Base-by-base conservation (phyloP, 2,113 vertebrate species). In the Pipa parva region DNA sequence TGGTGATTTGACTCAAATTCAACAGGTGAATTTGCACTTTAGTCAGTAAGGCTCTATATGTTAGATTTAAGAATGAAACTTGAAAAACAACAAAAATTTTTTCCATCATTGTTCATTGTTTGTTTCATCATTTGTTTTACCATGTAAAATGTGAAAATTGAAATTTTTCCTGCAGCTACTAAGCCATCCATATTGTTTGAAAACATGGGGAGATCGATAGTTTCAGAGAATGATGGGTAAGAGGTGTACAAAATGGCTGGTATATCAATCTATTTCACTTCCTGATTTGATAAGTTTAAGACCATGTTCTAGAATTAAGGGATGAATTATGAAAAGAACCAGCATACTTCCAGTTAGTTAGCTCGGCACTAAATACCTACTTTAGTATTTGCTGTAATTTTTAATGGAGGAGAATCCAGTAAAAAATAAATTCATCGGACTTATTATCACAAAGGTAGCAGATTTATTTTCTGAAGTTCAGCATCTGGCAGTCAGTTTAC, bases 331-430 rank as follows among this genome's bases (percentile, higher is more conserved):
- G 48, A 60, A 12, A 36, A 17, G 22, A 45, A 52, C 20, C 22
- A 61, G 24, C 25, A 21, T 37, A 26, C 10, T 29, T 20, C 10
- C 55, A 10, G 50, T 68, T 68, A 59, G 50, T 60, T 69, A 61
- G 57, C 59, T 54, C 66, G 22, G 58, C 26, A 29, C 33, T 69
- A 61, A 60, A 60, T 54, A 33, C 26, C 21, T 11, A 24, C 21
- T 61, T 69, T 69, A 61, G 57, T n/a, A 26, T 7, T 9, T 2
- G 22, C 36, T 42, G 31, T 61, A 22, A 61, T 60, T 25, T 60
- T 69, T 31, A 59, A 69, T 49, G 57, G 28, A n/a, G n/a, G n/a
- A 17, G 20, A 54, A 61, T 61, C 66, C 66, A 52, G 66, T 54
- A 54, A 54, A 54, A 69, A 36, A 59, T 54, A 69, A 54, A 69